These are phyloP conservation scores for Mico argentatus DNA, from an alignment of 2,797 vertebrate genomes.

Conservation along the genomic window DNA sequence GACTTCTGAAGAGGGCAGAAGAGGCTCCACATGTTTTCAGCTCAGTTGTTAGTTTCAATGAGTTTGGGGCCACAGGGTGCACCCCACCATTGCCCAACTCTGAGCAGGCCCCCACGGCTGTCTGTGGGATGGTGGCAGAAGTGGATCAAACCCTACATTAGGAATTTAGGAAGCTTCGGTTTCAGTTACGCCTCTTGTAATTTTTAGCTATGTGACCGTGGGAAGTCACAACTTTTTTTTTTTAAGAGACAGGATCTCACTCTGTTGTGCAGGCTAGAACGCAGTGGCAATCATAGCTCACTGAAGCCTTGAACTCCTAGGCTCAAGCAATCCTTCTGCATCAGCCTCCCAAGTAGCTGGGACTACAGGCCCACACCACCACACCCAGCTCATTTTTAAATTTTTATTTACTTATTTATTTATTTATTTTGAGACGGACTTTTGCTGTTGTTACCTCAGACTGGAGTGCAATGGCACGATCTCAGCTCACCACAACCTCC, in stretches of 20 bases:
- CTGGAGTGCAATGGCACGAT: too few relatives aligned
- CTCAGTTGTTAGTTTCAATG: background rate
- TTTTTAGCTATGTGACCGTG: constrained; percentile 27
- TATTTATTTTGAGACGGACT: background rate
- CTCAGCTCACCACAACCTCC: too few relatives aligned
- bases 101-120: background rate
- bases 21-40: background rate
- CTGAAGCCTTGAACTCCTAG: too few relatives aligned
- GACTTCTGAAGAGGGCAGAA: background rate
- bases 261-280: too few relatives aligned
- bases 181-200: background rate
- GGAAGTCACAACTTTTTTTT: background rate
- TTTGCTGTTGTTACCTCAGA: too few relatives aligned
- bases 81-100: background rate
- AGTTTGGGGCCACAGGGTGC: background rate
- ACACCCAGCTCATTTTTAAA: background rate
- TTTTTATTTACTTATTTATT: background rate
- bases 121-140: background rate
- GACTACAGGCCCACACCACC: background rate
- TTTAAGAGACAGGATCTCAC: background rate
- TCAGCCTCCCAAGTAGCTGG: background rate
- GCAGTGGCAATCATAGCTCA: too few relatives aligned
- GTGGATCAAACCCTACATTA: background rate
- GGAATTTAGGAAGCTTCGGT: background rate
- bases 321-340: background rate